A percentile compares a stretch with the other conserved stretches of the same genome.
phyloP scores from a whole-genome alignment of 2,888 invertebrate genomes.

The Escarpia spicata region DNA sequence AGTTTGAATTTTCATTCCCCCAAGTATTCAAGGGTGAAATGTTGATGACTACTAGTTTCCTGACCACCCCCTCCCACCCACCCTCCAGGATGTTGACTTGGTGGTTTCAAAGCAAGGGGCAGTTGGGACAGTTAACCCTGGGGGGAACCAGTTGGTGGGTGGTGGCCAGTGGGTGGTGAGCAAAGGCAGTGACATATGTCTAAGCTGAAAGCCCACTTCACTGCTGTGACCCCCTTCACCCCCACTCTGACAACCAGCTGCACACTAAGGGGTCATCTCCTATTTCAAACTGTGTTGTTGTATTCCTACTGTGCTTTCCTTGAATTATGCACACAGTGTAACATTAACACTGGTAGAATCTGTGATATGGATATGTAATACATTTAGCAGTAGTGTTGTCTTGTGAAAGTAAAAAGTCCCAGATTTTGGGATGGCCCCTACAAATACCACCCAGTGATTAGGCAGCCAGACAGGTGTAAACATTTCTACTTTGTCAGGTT shows the following conservation, averaged over 20 bases:
- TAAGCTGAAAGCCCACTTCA: not conserved
- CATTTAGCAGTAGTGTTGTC: no score
- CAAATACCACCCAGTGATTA: not conserved
- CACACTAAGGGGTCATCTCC: not conserved
- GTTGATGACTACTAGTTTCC: not conserved
- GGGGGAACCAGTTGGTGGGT: not conserved
- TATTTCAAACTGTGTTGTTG: not conserved
- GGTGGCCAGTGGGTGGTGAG: not conserved
- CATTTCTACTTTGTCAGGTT: not conserved
- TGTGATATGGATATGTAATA: not conserved
- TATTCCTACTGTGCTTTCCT: not conserved
- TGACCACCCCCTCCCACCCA: not conserved
- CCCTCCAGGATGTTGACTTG: not conserved
- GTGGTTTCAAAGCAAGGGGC: not conserved
- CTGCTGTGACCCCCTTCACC: not conserved
- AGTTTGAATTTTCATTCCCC: not conserved
- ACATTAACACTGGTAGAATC: not conserved
- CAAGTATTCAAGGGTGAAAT: not conserved
- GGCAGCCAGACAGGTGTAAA: not conserved
- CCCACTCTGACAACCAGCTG: not conserved
- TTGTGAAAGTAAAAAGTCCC: not conserved
- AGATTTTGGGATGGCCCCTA: not conserved
- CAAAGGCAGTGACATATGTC: not conserved
- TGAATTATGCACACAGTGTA: not conserved
- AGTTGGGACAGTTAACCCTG: not conserved